These are phyloP conservation scores for Lasiommata megera DNA, from an alignment of 2,888 invertebrate species.

Conservation along the genomic window DNA sequence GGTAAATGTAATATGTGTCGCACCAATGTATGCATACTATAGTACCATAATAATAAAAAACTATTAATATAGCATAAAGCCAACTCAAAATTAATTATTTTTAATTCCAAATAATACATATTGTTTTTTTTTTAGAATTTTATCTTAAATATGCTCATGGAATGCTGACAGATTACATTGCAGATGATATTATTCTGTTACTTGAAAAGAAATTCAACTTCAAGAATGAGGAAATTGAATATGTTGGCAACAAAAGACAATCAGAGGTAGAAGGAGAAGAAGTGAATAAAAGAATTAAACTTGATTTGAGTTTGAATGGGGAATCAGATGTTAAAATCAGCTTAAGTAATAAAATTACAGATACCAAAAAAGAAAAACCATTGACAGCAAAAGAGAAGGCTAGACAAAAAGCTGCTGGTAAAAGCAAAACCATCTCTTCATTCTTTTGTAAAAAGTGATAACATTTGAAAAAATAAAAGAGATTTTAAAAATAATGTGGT, in stretches of 20 bases:
- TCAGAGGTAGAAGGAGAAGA: slow-evolving; percentile 57
- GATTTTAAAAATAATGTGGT: background rate
- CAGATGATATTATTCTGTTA: slow-evolving; percentile 84
- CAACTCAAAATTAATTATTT: too few relatives aligned
- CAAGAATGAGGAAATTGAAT: slow-evolving; percentile 80
- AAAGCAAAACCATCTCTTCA: slow-evolving; percentile 89
- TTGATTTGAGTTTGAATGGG: slow-evolving; percentile 50
- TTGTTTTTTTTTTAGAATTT: slow-evolving; percentile 69
- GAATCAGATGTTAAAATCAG: slow-evolving; percentile 56
- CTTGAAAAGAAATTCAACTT: slow-evolving; percentile 85
- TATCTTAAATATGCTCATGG: slow-evolving; percentile 89
- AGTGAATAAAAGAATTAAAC: slow-evolving; percentile 62
- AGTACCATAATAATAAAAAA: too few relatives aligned
- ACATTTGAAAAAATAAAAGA: slow-evolving; percentile 1
- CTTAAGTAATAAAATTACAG: slow-evolving; percentile 55
- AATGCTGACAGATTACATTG: slow-evolving; percentile 89
- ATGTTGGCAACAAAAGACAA: slow-evolving; percentile 79
- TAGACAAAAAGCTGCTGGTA: slow-evolving; percentile 88
- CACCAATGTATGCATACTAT: too few relatives aligned
- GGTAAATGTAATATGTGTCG: too few relatives aligned
- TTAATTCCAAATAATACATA: too few relatives aligned
- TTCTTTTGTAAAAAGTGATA: slow-evolving; percentile 86
- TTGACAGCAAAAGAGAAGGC: slow-evolving; percentile 87
- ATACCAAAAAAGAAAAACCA: slow-evolving; percentile 74
- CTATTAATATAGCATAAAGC: too few relatives aligned